Evolutionary conservation across 30 jellyfish, hydroid and myxozoan genomes (phyloP).

Genomic region (Cassiopea xamachana): DNA sequence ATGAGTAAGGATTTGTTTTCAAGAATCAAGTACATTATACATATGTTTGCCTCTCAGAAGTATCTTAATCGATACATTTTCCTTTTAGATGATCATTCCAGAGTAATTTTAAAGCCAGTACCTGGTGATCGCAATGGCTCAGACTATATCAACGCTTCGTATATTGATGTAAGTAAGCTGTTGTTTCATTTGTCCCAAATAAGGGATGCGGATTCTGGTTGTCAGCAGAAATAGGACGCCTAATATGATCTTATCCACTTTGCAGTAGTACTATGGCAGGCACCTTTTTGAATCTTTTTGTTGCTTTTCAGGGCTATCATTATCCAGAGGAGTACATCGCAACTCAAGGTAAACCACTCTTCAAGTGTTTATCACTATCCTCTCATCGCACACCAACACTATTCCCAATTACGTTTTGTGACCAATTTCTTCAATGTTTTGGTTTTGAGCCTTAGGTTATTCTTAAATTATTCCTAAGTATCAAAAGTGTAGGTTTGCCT

Average conservation of each 20-base stretch:
- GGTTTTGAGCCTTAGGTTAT: too few species aligned
- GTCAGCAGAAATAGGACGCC: too few species aligned
- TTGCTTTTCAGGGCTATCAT: conserved; percentile 50
- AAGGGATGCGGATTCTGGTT: too few species aligned
- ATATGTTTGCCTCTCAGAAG: background rate
- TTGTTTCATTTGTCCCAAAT: too few species aligned
- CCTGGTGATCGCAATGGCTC: conserved; percentile 64
- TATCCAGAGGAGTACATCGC: conserved; percentile 79
- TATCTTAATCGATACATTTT: background rate
- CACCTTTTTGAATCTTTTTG: background rate
- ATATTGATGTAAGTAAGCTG: conserved; percentile 62
- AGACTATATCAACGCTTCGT: conserved; percentile 86
- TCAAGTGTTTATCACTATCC: background rate
- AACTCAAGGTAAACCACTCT: conserved; percentile 63
- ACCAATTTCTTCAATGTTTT: too few species aligned
- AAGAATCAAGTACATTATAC: background rate
- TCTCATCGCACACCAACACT: background rate
- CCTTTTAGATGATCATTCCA: conserved; percentile 90
- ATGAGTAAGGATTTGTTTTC: too few species aligned
- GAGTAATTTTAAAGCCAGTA: conserved; percentile 86
- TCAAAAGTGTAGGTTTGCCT: too few species aligned
- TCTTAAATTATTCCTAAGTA: too few species aligned
- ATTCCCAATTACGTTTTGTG: too few species aligned
- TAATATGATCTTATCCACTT: too few species aligned
- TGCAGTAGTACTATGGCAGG: background rate